These are phyloP conservation scores for Calliopum simillimum DNA, from an alignment of 2,888 invertebrate species.

Conservation along the genomic window DNA sequence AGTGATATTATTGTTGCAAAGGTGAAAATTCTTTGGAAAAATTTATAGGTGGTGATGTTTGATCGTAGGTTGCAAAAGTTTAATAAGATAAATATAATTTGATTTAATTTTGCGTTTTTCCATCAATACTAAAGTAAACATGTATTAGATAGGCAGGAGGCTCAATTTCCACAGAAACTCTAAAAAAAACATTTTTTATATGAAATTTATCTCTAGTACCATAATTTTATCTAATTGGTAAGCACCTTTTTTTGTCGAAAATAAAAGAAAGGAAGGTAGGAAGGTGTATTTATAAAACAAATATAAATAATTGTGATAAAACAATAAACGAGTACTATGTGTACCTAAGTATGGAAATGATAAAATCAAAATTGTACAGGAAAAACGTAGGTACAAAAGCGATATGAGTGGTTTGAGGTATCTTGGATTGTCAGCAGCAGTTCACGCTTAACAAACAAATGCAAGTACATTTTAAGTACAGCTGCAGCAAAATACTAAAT, in stretches of 20 bases:
- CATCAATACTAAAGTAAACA: too few species aligned
- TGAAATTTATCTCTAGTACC: too few species aligned
- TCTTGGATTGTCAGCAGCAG: too few species aligned
- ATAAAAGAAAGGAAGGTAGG: neutral
- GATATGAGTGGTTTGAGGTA: too few species aligned
- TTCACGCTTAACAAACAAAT: too few species aligned
- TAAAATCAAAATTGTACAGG: too few species aligned
- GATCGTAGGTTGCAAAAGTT: neutral
- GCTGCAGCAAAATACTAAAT: constrained; percentile 3
- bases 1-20: neutral
- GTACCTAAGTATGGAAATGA: neutral
- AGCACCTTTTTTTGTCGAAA: neutral
- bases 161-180: too few species aligned
- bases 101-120: too few species aligned
- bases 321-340: neutral
- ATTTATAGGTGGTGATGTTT: neutral
- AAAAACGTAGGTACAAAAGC: too few species aligned
- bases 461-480: neutral
- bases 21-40: constrained; percentile 15
- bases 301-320: constrained; percentile 3
- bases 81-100: neutral
- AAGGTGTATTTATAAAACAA: neutral
- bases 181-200: too few species aligned
- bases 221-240: constrained; percentile 44
- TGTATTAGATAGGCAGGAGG: too few species aligned